phyloP scores from a whole-genome alignment of 1,140 invertebrate genomes.

The Heliconius hermathena region DNA sequence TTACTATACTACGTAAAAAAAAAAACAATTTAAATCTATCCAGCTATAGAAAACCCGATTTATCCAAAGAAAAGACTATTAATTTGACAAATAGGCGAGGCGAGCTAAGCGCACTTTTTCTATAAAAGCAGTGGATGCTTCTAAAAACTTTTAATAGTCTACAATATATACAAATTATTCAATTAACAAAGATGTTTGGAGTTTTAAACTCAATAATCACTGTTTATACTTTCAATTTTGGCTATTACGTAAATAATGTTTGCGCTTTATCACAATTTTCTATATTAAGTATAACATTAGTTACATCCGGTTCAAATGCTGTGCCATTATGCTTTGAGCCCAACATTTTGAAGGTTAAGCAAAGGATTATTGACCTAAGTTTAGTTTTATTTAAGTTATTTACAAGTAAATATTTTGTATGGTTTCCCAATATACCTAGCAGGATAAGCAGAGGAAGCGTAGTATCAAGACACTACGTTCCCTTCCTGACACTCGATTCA shows the following conservation, averaged over 20 bases:
- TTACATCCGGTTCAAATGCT: not conserved
- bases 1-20: not conserved
- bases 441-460: too few relatives aligned
- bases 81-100: not conserved
- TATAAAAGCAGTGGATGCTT: not conserved
- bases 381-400: too few relatives aligned
- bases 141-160: conserved; percentile 5
- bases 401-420: too few relatives aligned
- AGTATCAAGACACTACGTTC: too few relatives aligned
- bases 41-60: not conserved
- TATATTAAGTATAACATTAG: not conserved
- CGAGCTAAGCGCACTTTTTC: not conserved
- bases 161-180: conserved; percentile 9
- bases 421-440: too few relatives aligned
- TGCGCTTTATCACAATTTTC: conserved; percentile 14
- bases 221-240: conserved; percentile 10
- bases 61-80: not conserved
- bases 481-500: too few relatives aligned
- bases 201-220: conserved; percentile 2
- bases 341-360: not conserved
- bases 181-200: not conserved
- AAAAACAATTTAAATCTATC: not conserved
- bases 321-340: not conserved
- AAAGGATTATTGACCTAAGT: too few relatives aligned
- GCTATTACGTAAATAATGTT: not conserved